These are phyloP conservation scores for Ophioninae sp. DNA, from an alignment of 2,888 invertebrate species.

Conservation along the genomic window DNA sequence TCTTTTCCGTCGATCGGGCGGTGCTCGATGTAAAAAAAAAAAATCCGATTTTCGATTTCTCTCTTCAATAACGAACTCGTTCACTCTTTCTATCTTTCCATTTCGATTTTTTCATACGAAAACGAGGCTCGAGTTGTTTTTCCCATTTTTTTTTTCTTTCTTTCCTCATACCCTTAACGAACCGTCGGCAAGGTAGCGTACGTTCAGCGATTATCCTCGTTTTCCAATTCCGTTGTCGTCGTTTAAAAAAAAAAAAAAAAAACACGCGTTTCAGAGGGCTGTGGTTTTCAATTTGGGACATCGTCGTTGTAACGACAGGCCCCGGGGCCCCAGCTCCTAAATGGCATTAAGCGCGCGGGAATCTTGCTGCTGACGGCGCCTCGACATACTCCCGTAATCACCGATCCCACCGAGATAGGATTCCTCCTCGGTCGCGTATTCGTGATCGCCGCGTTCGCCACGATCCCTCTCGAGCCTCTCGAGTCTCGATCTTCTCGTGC, in stretches of 20 bases:
- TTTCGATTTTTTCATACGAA: background rate
- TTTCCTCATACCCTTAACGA: constrained; percentile 7
- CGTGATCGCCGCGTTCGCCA: constrained; percentile 80
- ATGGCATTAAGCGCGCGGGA: constrained; percentile 87
- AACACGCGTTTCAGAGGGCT: constrained; percentile 73
- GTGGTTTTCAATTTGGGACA: constrained; percentile 80
- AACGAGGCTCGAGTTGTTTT: background rate
- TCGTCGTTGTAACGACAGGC: constrained; percentile 80
- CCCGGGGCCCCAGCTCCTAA: constrained; percentile 83
- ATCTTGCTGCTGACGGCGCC: constrained; percentile 81
- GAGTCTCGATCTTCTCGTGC: constrained; percentile 78
- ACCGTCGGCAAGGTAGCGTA: constrained; percentile 10
- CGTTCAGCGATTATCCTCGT: constrained; percentile 65
- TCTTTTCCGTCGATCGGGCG: too few species aligned
- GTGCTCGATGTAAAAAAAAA: too few species aligned
- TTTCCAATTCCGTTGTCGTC: constrained; percentile 77
- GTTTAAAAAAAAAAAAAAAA: too few species aligned
- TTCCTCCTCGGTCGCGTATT: constrained; percentile 81
- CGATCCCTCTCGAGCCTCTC: constrained; percentile 79
- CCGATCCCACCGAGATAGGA: constrained; percentile 79
- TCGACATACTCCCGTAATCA: constrained; percentile 84
- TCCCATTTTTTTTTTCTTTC: background rate
- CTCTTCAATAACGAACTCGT: background rate
- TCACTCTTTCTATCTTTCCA: constrained; percentile 54
- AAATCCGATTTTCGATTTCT: too few species aligned